Base-by-base conservation (phyloP, 2,797 vertebrate genomes). In the Periparus ater region DNA sequence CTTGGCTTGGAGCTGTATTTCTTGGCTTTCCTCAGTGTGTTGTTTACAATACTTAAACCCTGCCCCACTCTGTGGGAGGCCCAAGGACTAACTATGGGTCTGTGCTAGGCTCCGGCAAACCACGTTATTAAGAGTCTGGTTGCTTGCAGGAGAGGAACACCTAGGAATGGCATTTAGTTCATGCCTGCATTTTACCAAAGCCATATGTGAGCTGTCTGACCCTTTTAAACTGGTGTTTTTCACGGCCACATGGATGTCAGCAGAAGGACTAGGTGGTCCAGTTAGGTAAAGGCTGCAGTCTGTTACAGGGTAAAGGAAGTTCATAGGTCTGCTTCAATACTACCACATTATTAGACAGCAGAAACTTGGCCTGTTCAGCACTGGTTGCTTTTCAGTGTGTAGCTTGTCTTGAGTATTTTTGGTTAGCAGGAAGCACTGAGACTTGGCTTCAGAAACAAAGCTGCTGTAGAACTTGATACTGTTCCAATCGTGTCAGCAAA, bases 51-150 rank as follows among this genome's bases (percentile, higher is more conserved):
- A 73, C 74, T 93, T 88, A 63, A 95, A 76, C 73, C 51, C 53
- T 84, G 63, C 63, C 85, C 71, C 38, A 16, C 85, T 87, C 89
- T 70, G 88, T 96, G 91, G 94, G 96, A 95, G 95, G 95, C 95
- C 85, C 45, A 30, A 70, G 89, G 77, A 53, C 91, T 96, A 91
- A 91, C 77, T 54, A 21, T 44, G 71, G 90, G n/a, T 57, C 82
- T 85, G 75, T 38, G 75, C 85, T 77, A 38, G 19, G 55, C 57
- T 79, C 55, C 34, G 38, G 80, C 83, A 89, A 95, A 95, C 95
- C 91, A 76, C 30, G 0, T 82, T 93, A 81, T 93, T 95, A 93
- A 85, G 88, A 90, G 88, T 72, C 89, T 93, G 91, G 66, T 48
- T 88, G 73, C 91, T 90, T 53, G 36, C 55, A 87, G 71, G 51